These are phyloP conservation scores for Vireo griseus DNA, from an alignment of 2,797 vertebrate species.

Conservation along the genomic window DNA sequence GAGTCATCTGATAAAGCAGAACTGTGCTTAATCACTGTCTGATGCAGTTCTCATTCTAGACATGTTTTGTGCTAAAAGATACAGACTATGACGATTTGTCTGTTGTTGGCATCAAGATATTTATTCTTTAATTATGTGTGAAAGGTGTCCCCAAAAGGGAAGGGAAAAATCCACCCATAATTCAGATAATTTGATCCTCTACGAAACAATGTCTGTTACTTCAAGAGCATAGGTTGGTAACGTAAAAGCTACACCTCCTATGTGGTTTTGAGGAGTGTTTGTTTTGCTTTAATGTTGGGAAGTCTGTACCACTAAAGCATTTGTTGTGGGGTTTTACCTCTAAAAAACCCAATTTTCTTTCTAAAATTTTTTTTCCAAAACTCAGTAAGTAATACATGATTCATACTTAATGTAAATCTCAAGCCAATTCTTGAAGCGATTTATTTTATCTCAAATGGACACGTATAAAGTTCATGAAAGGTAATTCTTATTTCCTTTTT, in stretches of 20 bases:
- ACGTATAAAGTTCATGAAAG: neutral
- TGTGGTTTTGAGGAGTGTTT: neutral
- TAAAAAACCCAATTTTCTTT: neutral
- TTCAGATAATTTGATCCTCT: neutral
- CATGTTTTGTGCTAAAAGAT: neutral
- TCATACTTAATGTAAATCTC: neutral
- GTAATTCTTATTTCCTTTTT: neutral
- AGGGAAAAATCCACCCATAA: neutral
- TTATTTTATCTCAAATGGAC: neutral
- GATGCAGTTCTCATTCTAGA: neutral
- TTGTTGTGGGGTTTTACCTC: neutral
- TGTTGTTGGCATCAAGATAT: neutral
- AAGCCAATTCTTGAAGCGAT: neutral
- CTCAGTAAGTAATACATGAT: neutral
- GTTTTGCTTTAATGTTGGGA: neutral
- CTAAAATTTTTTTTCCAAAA: neutral
- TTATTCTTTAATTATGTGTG: neutral
- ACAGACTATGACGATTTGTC: rapidly evolving
- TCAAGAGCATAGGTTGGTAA: neutral
- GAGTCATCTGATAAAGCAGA: neutral
- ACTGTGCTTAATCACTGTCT: neutral
- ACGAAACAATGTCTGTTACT: neutral
- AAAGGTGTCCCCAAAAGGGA: neutral
- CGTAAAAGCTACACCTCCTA: neutral
- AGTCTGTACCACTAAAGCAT: neutral